These are phyloP conservation scores for Chromobotia macracanthus DNA, from an alignment of 2,797 vertebrate species.

Conservation along the genomic window DNA sequence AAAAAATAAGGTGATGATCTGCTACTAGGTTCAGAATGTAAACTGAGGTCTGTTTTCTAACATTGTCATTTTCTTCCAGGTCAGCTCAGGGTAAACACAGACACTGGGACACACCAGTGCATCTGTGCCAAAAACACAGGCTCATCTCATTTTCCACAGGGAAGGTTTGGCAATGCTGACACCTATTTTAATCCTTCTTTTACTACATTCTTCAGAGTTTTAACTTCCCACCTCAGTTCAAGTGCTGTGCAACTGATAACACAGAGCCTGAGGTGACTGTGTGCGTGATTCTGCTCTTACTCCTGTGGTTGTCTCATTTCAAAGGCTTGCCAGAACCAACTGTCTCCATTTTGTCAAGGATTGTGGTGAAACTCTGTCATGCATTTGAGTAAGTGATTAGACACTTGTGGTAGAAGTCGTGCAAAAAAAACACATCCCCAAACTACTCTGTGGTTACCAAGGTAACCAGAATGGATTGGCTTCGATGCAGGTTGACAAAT, in stretches of 20 bases:
- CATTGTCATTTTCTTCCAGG: constrained; percentile 15
- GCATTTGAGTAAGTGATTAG: constrained; percentile 24
- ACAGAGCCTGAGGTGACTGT: constrained; percentile 32
- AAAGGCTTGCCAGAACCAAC: constrained; percentile 26
- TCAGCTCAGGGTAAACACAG: constrained; percentile 34
- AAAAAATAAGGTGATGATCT: not conserved
- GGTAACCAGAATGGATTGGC: constrained; percentile 29
- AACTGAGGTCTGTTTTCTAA: not conserved
- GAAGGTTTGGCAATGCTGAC: constrained; percentile 32
- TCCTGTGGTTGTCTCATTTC: constrained; percentile 16
- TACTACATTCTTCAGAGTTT: constrained; percentile 35
- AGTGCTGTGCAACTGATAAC: constrained; percentile 46
- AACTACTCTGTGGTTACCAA: constrained; percentile 7
- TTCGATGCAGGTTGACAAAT: not conserved
- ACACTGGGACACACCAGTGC: constrained; percentile 17
- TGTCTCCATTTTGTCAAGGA: constrained; percentile 26
- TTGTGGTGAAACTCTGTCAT: constrained; percentile 19
- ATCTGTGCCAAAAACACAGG: constrained; percentile 35
- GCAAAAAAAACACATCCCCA: constrained; percentile 19
- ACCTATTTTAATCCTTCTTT: constrained; percentile 42
- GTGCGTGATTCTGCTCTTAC: constrained; percentile 20
- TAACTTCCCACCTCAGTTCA: constrained; percentile 43
- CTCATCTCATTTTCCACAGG: constrained; percentile 43
- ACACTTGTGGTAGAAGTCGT: constrained; percentile 18
- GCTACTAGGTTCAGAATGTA: not conserved